Percentiles rank a stretch among this genome's conserved stretches.
Evolutionary conservation across 2,888 invertebrate species (phyloP).

Genomic region (Drosophila subquinaria): DNA sequence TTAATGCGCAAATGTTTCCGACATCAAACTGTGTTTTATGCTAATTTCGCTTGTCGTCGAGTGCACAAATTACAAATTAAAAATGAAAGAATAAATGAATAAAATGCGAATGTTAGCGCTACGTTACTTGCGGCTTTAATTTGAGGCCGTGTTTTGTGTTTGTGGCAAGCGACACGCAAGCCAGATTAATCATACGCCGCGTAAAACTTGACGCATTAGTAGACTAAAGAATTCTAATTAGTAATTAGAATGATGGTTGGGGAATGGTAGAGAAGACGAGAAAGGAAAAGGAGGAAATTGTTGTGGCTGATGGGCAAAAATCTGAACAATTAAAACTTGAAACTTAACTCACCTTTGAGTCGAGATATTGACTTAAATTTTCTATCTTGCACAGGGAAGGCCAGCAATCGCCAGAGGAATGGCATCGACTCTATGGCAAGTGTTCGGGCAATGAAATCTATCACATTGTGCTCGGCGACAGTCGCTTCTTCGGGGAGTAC

Average conservation of each 20-base stretch:
- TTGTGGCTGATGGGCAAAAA: constrained; percentile 24
- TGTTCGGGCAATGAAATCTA: constrained; percentile 99
- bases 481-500: constrained; percentile 99
- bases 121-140: constrained; percentile 27
- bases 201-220: constrained; percentile 58
- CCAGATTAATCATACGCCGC: constrained; percentile 63
- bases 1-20: constrained; percentile 43
- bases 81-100: constrained; percentile 15
- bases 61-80: constrained; percentile 28
- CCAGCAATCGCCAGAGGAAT: constrained; percentile 92
- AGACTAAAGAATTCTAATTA: constrained; percentile 53
- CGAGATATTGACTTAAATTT: constrained; percentile 1
- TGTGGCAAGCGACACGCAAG: constrained; percentile 39
- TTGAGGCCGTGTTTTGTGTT: constrained; percentile 17
- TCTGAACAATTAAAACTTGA: constrained; percentile 39
- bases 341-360: constrained; percentile 29
- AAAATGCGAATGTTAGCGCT: constrained; percentile 19
- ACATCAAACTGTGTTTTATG: constrained; percentile 49
- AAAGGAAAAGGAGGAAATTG: neutral
- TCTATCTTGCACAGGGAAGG: constrained; percentile 79
- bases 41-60: constrained; percentile 45
- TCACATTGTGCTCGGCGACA: constrained; percentile 97
- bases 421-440: constrained; percentile 99
- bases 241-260: neutral
- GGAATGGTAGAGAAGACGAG: neutral